A percentile compares a stretch with the other conserved stretches of the same genome.
phyloP scores from a whole-genome alignment of 2,113 vertebrate genomes.

The Propithecus coquereli region DNA sequence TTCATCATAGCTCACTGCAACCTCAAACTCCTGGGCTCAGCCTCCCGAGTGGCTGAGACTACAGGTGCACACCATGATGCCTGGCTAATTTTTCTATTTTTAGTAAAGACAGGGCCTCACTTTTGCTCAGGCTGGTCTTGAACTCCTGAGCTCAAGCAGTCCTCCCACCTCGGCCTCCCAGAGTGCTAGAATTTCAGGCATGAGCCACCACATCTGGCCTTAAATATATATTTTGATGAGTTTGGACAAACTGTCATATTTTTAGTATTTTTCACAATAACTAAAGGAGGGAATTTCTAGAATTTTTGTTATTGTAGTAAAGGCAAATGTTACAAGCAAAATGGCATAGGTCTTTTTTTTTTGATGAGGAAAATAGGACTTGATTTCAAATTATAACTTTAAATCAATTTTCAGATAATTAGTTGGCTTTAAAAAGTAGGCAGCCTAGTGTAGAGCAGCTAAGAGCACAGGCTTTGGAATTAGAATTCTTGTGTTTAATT shows the following conservation, averaged over 20 bases:
- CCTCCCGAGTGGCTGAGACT: background rate
- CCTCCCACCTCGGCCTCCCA: background rate
- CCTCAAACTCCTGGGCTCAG: background rate
- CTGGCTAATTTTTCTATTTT: background rate
- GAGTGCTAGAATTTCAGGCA: background rate
- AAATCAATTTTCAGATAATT: constrained; percentile 5
- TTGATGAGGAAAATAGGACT: background rate
- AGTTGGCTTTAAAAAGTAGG: background rate
- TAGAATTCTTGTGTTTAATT: background rate
- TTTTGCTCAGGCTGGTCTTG: background rate
- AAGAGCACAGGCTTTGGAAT: background rate
- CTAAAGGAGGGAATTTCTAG: constrained; percentile 18
- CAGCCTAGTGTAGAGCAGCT: background rate
- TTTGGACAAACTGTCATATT: background rate
- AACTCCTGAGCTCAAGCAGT: background rate
- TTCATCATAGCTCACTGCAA: background rate
- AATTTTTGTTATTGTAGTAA: background rate
- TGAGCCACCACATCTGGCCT: background rate
- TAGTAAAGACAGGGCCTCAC: background rate
- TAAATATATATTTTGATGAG: background rate
- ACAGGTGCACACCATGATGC: background rate
- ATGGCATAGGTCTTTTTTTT: background rate
- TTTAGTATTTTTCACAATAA: background rate
- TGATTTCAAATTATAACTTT: constrained; percentile 3
- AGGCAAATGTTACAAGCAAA: background rate